A percentile compares a stretch with the other conserved stretches of the same genome.
Evolutionary conservation across 2,113 vertebrate species (phyloP).

Genomic region (Sphyrna mokarran): DNA sequence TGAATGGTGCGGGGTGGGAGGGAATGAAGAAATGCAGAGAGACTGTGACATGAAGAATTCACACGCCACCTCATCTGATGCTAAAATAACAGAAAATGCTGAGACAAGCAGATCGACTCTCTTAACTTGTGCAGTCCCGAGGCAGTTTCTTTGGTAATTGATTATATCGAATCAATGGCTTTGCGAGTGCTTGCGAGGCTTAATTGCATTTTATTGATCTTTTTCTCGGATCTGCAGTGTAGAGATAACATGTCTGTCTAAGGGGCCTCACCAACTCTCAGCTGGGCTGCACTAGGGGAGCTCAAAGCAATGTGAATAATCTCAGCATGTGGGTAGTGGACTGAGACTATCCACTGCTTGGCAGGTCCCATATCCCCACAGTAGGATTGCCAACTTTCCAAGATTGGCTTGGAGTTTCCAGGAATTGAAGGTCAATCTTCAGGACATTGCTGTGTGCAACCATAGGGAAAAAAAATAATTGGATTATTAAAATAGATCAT

Average conservation of each 20-base stretch:
- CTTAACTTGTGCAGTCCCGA: neutral
- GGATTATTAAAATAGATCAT: too few species aligned
- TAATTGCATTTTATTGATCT: constrained; percentile 10
- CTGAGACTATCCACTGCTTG: neutral
- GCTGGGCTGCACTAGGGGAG: neutral
- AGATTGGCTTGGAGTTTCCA: too few species aligned
- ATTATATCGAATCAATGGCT: neutral
- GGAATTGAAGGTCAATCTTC: too few species aligned
- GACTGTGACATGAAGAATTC: neutral
- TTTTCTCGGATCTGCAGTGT: neutral
- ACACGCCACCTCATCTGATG: too few species aligned
- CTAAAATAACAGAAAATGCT: neutral
- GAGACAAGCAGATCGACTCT: neutral
- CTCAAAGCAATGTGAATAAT: neutral
- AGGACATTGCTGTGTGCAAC: too few species aligned
- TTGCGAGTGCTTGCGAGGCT: neutral
- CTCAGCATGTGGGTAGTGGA: neutral
- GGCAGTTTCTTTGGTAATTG: neutral
- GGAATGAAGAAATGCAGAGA: neutral
- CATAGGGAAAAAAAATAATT: too few species aligned
- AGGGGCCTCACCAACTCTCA: neutral
- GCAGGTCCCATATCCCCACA: neutral
- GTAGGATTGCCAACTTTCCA: too few species aligned
- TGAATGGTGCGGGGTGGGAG: neutral
- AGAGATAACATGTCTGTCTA: neutral